phyloP scores from a whole-genome alignment of 2,888 invertebrate species.

The Papilio elwesi region DNA sequence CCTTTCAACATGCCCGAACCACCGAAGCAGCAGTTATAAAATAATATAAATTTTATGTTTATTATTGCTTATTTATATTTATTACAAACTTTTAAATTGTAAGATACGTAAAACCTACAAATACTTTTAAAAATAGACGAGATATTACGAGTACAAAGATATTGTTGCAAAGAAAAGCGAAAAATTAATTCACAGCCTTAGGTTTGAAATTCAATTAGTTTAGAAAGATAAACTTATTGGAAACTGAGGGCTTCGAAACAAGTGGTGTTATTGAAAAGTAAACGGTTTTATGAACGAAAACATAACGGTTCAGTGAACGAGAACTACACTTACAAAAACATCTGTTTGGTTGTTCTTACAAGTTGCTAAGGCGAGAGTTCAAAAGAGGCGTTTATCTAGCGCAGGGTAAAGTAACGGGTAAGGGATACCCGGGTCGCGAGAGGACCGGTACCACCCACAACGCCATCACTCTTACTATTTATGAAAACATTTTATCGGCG shows the following conservation, averaged over 20 bases:
- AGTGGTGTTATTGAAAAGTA: constrained; percentile 38
- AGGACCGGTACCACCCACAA: neutral
- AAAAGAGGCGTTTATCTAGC: constrained; percentile 34
- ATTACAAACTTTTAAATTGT: no score
- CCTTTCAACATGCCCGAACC: no score
- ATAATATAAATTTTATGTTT: no score
- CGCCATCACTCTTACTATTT: neutral
- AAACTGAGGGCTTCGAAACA: constrained; percentile 29
- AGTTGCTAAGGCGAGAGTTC: constrained; percentile 33
- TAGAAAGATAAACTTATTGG: constrained; percentile 37
- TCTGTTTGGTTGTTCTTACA: constrained; percentile 38
- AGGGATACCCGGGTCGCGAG: constrained; percentile 7
- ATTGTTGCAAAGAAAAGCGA: constrained; percentile 13
- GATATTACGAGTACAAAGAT: neutral
- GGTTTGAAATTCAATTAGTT: constrained; percentile 33
- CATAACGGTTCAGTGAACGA: constrained; percentile 25
- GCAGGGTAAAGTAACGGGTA: constrained; percentile 11
- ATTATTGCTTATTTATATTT: no score
- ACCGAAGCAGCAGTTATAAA: no score
- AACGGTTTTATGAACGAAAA: constrained; percentile 38
- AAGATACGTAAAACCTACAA: neutral
- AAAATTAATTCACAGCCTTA: constrained; percentile 25
- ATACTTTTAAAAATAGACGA: neutral
- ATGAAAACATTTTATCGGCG: constrained; percentile 1
- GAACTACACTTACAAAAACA: constrained; percentile 38